Evolutionary conservation across 2,113 vertebrate species (phyloP), one percentile per base, ranked within the genome.

Genomic region (Saccopteryx bilineata): DNA sequence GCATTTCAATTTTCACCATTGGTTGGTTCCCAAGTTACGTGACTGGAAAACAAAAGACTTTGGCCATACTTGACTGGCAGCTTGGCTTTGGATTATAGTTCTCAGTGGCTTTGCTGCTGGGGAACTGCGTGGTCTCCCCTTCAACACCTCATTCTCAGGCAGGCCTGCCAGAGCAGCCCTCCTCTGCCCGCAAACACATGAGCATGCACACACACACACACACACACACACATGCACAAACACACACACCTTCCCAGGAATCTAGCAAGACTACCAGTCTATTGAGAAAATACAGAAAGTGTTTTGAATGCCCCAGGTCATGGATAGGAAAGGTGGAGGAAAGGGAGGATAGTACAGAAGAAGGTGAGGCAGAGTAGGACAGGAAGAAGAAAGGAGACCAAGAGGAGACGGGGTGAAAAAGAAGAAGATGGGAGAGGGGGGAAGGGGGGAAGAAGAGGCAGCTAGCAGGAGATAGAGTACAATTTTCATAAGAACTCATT

Each of bases 31-130:
- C 76, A 90, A 85, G 93, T 82, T 87, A 68, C 7, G 0, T 87
- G 60, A 90, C 79, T 81, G 69, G 66, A 78, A 95, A 96, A 92
- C 86, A 93, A 96, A 91, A 96, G 82, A 75, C 18, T 72, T 31
- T 56, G 56, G n/a, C 26, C 19, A 19, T 61, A 65, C 14, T 52
- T 76, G 78, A 82, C n/a, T 79, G 52, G 76, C 19, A 2, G 75
- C 65, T 65, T 91, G 91, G 69, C 79, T 83, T 86, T 33, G 14
- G 87, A 52, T 39, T 79, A 7, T 48, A 92, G 71, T 80, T 84
- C 82, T 92, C 54, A 26, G 61, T 65, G 3, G 4, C 48, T 90
- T 93, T 78, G 71, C 68, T 96, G 23, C 50, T 39, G 13, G 60
- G 58, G 60, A 90, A 87, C 48, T 28, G 56, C 90, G 60, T 21